phyloP scores from a whole-genome alignment of 2,113 vertebrate species.

The Mohoua ochrocephala region DNA sequence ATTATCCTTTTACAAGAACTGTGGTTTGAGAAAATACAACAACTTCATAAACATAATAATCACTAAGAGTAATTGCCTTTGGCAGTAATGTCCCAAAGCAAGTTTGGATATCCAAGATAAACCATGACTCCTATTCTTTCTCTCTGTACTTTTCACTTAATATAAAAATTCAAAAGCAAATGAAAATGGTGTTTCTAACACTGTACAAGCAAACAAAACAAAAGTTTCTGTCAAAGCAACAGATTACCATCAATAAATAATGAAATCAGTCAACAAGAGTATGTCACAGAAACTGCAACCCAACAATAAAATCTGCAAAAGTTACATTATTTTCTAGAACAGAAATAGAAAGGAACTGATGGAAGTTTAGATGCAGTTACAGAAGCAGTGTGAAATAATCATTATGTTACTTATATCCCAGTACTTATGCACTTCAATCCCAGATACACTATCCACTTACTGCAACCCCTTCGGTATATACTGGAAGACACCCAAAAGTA shows the following conservation, averaged over 20 bases:
- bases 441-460: not conserved
- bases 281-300: not conserved
- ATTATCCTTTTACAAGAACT: conserved; percentile 53
- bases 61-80: conserved; percentile 16
- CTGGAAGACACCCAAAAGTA: not conserved
- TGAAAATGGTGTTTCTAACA: not conserved
- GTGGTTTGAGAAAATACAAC: conserved; percentile 52
- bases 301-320: not conserved
- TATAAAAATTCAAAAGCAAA: conserved; percentile 4
- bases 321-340: not conserved
- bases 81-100: conserved; percentile 31
- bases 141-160: not conserved
- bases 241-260: not conserved
- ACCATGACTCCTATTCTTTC: conserved; percentile 15
- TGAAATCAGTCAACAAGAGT: not conserved
- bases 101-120: conserved; percentile 42
- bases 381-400: not conserved
- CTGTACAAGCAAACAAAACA: not conserved
- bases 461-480: not conserved
- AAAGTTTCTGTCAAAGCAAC: not conserved
- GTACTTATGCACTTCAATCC: not conserved
- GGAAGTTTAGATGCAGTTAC: not conserved
- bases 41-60: conserved; percentile 40
- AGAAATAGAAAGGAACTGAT: not conserved
- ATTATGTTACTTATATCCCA: not conserved